A percentile compares a stretch with the other conserved stretches of the same genome.
phyloP scores from a whole-genome alignment of 2,797 vertebrate genomes.

The Chelidonichthys spinosus region DNA sequence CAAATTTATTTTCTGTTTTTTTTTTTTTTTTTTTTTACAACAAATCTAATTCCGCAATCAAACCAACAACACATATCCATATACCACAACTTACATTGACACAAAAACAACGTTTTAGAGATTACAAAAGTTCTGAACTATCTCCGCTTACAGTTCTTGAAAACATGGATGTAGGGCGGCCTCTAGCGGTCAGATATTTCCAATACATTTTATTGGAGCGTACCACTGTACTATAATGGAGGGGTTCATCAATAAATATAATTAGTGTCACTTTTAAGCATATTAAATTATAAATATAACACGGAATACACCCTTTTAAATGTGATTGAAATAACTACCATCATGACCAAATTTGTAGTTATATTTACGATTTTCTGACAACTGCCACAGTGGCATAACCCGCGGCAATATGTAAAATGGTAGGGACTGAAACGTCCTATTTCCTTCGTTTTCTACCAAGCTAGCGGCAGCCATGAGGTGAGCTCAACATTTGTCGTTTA shows the following conservation, averaged over 20 bases:
- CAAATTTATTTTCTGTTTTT: neutral
- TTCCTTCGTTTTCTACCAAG: slow-evolving; percentile 47
- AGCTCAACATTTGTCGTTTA: slow-evolving; percentile 7
- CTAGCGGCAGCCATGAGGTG: slow-evolving; percentile 76
- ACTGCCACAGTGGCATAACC: neutral
- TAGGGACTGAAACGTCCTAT: neutral
- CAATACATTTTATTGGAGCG: slow-evolving; percentile 17
- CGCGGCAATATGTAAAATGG: slow-evolving; percentile 48
- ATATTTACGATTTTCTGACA: neutral
- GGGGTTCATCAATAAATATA: neutral
- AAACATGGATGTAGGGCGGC: neutral
- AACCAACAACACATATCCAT: neutral
- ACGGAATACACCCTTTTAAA: rapidly evolving
- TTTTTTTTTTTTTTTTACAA: neutral
- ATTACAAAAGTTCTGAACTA: no score
- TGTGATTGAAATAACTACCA: rapidly evolving
- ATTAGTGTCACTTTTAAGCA: neutral
- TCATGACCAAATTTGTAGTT: rapidly evolving
- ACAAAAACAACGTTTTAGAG: neutral
- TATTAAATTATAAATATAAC: rapidly evolving
- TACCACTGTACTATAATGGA: slow-evolving; percentile 46
- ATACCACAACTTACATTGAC: neutral
- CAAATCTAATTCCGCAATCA: neutral
- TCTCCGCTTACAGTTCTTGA: no score
- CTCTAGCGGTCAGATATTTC: slow-evolving; percentile 19